phyloP scores from a whole-genome alignment of 2,113 vertebrate genomes.

The Zootoca vivipara region DNA sequence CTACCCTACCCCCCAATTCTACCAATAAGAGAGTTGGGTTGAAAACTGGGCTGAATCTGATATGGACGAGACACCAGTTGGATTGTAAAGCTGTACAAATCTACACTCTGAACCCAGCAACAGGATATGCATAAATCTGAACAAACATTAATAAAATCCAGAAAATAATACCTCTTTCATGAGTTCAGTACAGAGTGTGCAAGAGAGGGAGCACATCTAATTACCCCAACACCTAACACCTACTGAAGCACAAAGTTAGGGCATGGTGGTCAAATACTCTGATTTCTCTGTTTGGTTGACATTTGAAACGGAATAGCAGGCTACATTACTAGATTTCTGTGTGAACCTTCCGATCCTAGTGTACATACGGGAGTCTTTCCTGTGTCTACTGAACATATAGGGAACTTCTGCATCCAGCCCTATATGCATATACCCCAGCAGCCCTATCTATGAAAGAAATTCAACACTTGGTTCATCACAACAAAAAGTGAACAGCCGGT shows the following conservation, averaged over 20 bases:
- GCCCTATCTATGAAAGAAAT: not conserved
- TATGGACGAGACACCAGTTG: not conserved
- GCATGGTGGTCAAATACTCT: not conserved
- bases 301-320: not conserved
- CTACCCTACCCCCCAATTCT: not conserved
- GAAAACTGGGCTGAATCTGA: not conserved
- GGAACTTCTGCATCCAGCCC: fast-evolving
- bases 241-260: not conserved
- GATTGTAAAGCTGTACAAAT: not conserved
- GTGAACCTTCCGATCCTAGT: not conserved
- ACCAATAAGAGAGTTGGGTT: not conserved
- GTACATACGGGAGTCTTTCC: not conserved
- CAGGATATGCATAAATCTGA: not conserved
- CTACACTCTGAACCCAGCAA: not conserved
- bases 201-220: not conserved
- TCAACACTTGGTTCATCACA: not conserved
- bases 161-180: not conserved
- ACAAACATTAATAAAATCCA: no score
- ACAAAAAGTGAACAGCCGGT: not conserved
- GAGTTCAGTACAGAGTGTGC: not conserved
- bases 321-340: not conserved
- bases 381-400: no score
- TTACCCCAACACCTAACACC: not conserved
- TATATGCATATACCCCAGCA: not conserved
- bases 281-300: not conserved